Evolutionary conservation across 2,797 vertebrate species (phyloP).

Genomic region (Sphenodon punctatus): DNA sequence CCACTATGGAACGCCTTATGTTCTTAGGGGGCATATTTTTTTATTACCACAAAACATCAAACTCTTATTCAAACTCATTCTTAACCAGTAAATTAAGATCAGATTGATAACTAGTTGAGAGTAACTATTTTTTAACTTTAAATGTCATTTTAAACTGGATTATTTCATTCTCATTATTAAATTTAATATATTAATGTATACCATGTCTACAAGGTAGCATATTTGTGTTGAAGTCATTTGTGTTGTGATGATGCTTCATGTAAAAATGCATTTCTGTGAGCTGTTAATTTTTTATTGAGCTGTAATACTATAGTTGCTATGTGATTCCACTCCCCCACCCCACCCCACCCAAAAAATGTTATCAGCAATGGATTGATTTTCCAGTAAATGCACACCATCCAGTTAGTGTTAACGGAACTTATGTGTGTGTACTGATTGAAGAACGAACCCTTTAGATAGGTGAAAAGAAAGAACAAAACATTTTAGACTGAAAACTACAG

Average conservation of each 20-base stretch:
- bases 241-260: background rate
- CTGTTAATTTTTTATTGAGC: background rate
- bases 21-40: too few species aligned
- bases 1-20: too few species aligned
- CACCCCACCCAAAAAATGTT: too few species aligned
- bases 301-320: background rate
- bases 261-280: too few species aligned
- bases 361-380: background rate
- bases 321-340: too few species aligned
- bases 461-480: background rate
- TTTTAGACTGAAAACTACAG: background rate
- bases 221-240: background rate
- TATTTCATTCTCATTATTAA: background rate
- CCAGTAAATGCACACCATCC: background rate
- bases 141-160: background rate
- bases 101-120: background rate
- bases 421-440: background rate
- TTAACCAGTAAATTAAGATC: too few species aligned
- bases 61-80: too few species aligned
- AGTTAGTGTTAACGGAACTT: background rate
- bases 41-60: too few species aligned
- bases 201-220: background rate
- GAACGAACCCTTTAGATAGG: background rate
- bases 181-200: background rate
- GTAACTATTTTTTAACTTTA: background rate